phyloP scores from a whole-genome alignment of 2,888 invertebrate species.

The Ormyrus nitidulus region DNA sequence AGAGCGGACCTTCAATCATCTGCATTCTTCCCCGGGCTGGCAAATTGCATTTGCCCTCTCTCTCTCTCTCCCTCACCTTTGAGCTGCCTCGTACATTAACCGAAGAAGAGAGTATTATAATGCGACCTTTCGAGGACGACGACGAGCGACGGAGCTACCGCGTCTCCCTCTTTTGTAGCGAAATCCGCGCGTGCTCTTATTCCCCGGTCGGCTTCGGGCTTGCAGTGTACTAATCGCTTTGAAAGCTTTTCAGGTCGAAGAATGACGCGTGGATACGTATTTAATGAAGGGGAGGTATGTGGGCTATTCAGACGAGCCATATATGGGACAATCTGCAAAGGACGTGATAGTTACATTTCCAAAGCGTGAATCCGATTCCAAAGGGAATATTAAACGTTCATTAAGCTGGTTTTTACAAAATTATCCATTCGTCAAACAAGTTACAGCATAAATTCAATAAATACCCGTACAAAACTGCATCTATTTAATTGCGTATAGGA shows the following conservation, averaged over 20 bases:
- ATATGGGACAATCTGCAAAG: background rate
- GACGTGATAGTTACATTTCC: background rate
- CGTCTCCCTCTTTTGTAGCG: background rate
- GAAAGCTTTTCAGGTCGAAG: constrained; percentile 53
- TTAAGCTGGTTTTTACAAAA: no score
- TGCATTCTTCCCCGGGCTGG: constrained; percentile 40
- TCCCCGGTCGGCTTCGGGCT: background rate
- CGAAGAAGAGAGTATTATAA: constrained; percentile 4
- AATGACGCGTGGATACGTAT: constrained; percentile 13
- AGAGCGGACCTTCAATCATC: constrained; percentile 49
- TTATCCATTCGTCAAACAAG: no score
- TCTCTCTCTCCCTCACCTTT: constrained; percentile 36
- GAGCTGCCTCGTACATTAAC: constrained; percentile 44
- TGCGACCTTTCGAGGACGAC: constrained; percentile 33
- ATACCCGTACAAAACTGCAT: no score
- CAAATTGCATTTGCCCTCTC: constrained; percentile 55
- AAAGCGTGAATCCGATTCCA: background rate
- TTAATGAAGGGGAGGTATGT: constrained; percentile 12
- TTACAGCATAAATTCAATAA: no score
- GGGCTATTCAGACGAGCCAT: background rate
- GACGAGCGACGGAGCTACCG: background rate
- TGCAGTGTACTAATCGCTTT: constrained; percentile 41
- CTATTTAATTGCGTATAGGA: no score
- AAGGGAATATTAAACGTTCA: no score
- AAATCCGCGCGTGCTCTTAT: constrained; percentile 30